Percentiles rank a stretch among this genome's conserved stretches.
Evolutionary conservation across 1,140 invertebrate species (phyloP).

Genomic region (Artemia franciscana): DNA sequence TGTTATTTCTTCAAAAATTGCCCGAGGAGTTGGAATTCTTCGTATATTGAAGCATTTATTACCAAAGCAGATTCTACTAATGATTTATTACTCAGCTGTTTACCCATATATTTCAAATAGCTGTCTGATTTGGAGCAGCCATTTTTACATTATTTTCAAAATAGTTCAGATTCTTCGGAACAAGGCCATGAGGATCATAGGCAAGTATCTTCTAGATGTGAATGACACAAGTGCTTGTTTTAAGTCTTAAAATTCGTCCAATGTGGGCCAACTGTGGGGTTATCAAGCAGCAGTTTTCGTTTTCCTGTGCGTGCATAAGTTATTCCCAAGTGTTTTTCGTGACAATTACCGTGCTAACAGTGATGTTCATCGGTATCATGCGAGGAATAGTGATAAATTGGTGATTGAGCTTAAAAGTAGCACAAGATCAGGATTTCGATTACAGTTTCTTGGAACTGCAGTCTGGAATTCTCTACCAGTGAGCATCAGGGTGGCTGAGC

Average conservation of each 20-base stretch:
- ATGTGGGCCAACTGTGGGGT: neutral
- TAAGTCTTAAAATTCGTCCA: neutral
- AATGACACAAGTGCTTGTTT: neutral
- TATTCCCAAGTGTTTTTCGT: neutral
- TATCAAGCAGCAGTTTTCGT: too few species aligned
- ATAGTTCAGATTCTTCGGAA: neutral
- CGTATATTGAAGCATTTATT: too few species aligned
- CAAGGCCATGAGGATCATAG: too few species aligned
- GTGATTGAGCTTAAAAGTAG: neutral
- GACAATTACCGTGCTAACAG: too few species aligned
- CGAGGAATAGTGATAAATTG: neutral
- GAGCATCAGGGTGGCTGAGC: too few species aligned
- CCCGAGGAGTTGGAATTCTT: too few species aligned
- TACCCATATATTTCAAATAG: neutral
- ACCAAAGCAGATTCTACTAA: too few species aligned
- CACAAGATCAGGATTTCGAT: neutral
- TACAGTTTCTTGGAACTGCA: neutral
- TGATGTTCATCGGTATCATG: too few species aligned
- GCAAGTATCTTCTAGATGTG: too few species aligned
- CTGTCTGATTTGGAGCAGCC: neutral
- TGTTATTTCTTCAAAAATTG: too few species aligned
- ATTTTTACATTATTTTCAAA: neutral
- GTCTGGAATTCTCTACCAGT: neutral
- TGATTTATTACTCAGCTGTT: neutral
- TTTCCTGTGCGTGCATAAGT: neutral